Percentiles rank a stretch among this genome's conserved stretches.
Conservation (phyloP, 2,113 vertebrate species). For the Microcebus jonahi region DNA sequence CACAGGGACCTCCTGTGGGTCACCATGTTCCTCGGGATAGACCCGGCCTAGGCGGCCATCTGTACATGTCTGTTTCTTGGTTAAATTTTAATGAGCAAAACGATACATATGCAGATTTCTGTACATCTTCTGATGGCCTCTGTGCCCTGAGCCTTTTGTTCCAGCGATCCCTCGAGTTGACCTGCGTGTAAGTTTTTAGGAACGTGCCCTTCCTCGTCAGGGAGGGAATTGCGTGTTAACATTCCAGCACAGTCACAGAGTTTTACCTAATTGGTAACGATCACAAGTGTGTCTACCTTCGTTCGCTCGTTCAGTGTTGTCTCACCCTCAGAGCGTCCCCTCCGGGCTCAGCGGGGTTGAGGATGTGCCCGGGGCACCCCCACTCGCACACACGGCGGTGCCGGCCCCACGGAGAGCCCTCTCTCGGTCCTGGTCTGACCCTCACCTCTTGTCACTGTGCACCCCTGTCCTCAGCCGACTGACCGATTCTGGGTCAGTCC, state of each 20-base stretch:
- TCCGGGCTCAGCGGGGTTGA: neutral
- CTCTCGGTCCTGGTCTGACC: neutral
- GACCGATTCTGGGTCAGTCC: neutral
- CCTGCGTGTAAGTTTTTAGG: rapidly evolving
- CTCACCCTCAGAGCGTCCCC: neutral
- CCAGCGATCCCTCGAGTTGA: too few relatives aligned
- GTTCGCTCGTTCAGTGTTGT: rapidly evolving
- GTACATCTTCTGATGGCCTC: too few relatives aligned
- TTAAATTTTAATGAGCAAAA: neutral
- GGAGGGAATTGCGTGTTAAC: too few relatives aligned
- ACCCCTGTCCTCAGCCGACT: rapidly evolving
- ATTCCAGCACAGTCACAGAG: neutral
- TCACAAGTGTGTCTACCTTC: rapidly evolving
- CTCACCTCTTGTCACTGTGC: neutral
- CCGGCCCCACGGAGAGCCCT: neutral
- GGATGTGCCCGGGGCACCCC: neutral
- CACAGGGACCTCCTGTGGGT: neutral
- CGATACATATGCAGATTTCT: too few relatives aligned
- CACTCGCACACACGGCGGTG: neutral
- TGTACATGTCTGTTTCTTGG: rapidly evolving
- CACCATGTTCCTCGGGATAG: too few relatives aligned
- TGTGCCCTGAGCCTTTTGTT: neutral
- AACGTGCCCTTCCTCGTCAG: neutral
- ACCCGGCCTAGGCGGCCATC: rapidly evolving
- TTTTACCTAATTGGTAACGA: rapidly evolving